These are phyloP conservation scores for Drosophila chauvacae DNA, from an alignment of 1,140 invertebrate genomes.

Conservation along the genomic window DNA sequence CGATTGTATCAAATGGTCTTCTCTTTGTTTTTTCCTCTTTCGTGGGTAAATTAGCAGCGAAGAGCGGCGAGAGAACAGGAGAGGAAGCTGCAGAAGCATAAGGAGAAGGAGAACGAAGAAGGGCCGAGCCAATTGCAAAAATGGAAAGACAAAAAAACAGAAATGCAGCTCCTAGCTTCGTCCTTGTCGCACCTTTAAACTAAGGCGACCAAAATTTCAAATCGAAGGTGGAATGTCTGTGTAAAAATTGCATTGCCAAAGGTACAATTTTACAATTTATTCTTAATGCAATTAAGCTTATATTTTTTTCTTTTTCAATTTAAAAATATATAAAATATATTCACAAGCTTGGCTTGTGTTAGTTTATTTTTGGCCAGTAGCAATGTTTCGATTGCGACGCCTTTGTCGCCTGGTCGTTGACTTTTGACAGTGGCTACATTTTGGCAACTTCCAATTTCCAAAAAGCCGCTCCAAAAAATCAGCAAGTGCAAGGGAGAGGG, in stretches of 20 bases:
- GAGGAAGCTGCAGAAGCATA: slow-evolving; percentile 6
- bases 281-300: background rate
- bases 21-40: slow-evolving; percentile 23
- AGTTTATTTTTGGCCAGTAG: background rate
- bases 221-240: background rate
- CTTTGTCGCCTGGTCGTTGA: slow-evolving; percentile 59
- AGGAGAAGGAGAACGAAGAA: background rate
- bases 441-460: slow-evolving; percentile 5
- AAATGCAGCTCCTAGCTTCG: slow-evolving; percentile 32
- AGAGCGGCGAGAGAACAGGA: background rate
- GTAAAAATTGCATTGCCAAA: background rate
- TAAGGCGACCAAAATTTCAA: slow-evolving; percentile 22
- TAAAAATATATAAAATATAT: too few species aligned
- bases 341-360: background rate
- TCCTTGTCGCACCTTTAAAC: slow-evolving; percentile 21
- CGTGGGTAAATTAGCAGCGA: slow-evolving; percentile 49
- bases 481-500: slow-evolving; percentile 5
- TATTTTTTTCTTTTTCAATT: background rate
- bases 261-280: background rate
- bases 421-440: slow-evolving; percentile 48
- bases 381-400: slow-evolving; percentile 13
- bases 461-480: slow-evolving; percentile 2
- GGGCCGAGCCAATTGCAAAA: slow-evolving; percentile 27
- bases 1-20: slow-evolving; percentile 18
- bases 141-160: slow-evolving; percentile 20